Base-by-base conservation (phyloP, 2,113 vertebrate species). In the Oncorhynchus kisutch region DNA sequence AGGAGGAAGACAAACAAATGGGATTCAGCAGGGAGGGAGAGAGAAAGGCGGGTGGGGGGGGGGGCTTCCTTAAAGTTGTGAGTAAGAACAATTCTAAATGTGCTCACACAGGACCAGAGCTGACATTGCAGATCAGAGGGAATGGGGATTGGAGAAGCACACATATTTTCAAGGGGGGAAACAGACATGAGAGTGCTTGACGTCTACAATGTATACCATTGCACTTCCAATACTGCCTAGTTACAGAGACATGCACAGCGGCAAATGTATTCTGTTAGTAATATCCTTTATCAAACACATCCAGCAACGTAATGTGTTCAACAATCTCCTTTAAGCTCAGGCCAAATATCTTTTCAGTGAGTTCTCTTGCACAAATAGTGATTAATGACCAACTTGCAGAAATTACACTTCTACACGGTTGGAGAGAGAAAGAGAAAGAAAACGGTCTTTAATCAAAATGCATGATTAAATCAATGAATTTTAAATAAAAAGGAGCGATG, bases 381-480 rank as follows among this genome's bases (percentile, higher is more conserved):
- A 51, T 39, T 70, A 62, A 65, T 31, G 13, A 51, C 39, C 14
- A 45, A 54, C 18, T 29, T 27, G 25, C 65, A 8, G 25, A 64
- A 9, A 64, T 25, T 54, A 54, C 6, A n/a, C 24, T 25, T 25
- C 3, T 5, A 11, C 60, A 64, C 5, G 25, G 24, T 16, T 66
- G 65, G 2, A 67, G 31, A 34, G 31, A 34, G 1, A 34, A 34
- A 6, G 0, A 34, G 1, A 6, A 34, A 54, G 27, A 27, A 27
- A 14, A 29, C 25, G 1, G 9, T 66, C 7, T 66, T 66, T 66
- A 66, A 66, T 66, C 34, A 54, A 68, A 29, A 2, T 7, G 57
- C 48, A 22, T 59, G 60, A 60, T 51, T 16, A 64, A 65, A 79
- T 39, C n/a, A 75, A 75, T 67, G 48, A 27, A 39, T 57, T 71